Percentiles rank a stretch among this genome's conserved stretches.
phyloP scores from a whole-genome alignment of 2,797 vertebrate species.

The Mareca penelope region DNA sequence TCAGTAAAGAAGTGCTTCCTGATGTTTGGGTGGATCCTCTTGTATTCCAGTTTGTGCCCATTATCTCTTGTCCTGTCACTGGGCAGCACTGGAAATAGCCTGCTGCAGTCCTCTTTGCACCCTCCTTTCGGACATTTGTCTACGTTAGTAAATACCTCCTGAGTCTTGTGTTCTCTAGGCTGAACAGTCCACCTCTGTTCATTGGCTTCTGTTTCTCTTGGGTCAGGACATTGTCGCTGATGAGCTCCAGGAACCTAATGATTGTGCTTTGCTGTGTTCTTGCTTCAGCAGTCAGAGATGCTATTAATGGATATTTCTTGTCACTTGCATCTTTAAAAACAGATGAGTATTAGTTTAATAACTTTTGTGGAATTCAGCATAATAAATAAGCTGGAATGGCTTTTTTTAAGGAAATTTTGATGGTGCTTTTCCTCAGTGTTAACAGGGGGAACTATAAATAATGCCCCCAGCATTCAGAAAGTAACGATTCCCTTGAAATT shows the following conservation, averaged over 20 bases:
- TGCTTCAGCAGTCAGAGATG: not conserved
- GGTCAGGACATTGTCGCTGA: too few relatives aligned
- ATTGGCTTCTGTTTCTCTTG: too few relatives aligned
- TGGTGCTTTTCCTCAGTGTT: not conserved
- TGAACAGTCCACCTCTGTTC: not conserved
- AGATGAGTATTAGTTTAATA: not conserved
- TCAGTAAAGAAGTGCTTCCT: not conserved
- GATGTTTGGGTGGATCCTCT: not conserved
- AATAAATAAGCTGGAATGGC: not conserved
- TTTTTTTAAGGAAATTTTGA: not conserved
- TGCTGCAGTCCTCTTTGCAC: not conserved
- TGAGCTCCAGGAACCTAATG: too few relatives aligned
- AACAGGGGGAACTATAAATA: not conserved
- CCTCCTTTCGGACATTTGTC: not conserved
- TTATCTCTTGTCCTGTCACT: not conserved
- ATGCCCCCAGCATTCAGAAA: not conserved
- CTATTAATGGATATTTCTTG: not conserved
- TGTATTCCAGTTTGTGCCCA: not conserved
- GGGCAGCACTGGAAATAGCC: not conserved
- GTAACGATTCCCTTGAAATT: not conserved
- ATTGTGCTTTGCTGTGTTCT: not conserved
- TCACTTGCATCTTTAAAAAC: not conserved
- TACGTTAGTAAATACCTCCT: not conserved
- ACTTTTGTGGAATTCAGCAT: not conserved
- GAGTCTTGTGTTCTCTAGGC: not conserved